phyloP scores from a whole-genome alignment of 2,797 vertebrate species.

The Sarcophilus harrisii region DNA sequence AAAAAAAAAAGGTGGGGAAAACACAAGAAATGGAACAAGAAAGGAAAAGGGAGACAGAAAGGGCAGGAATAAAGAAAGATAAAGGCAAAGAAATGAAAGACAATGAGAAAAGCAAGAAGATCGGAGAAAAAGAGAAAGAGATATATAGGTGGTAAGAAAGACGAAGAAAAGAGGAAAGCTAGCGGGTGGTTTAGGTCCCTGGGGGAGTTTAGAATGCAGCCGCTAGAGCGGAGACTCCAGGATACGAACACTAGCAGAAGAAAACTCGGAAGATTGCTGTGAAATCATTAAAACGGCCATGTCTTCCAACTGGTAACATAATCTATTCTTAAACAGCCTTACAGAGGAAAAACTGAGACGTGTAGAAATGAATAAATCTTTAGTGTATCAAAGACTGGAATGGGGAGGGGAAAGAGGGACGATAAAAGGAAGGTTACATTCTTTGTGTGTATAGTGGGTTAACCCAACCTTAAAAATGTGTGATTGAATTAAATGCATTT shows the following conservation, averaged over 20 bases:
- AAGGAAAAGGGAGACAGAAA: background rate
- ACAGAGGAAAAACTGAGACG: slow-evolving; percentile 20
- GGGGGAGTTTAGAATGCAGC: slow-evolving; percentile 43
- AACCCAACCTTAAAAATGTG: slow-evolving; percentile 51
- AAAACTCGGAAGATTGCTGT: slow-evolving; percentile 27
- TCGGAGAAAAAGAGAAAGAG: background rate
- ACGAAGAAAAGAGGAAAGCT: background rate
- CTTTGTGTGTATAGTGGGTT: slow-evolving; percentile 30
- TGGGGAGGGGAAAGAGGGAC: background rate
- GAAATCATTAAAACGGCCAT: slow-evolving; percentile 46
- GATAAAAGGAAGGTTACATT: slow-evolving; percentile 9
- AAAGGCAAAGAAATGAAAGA: background rate
- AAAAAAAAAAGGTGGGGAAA: background rate
- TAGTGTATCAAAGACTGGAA: slow-evolving; percentile 45
- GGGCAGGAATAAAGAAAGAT: background rate
- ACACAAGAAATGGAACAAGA: background rate
- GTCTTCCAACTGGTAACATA: slow-evolving; percentile 30
- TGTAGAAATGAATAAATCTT: slow-evolving; percentile 39
- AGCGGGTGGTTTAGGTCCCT: background rate
- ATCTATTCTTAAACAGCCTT: slow-evolving; percentile 54
- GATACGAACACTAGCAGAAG: slow-evolving; percentile 18
- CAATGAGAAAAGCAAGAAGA: background rate
- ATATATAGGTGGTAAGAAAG: background rate
- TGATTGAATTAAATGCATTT: slow-evolving; percentile 33
- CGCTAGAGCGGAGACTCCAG: slow-evolving; percentile 38